phyloP scores from a whole-genome alignment of 2,113 vertebrate genomes.

The Microtus oregoni region DNA sequence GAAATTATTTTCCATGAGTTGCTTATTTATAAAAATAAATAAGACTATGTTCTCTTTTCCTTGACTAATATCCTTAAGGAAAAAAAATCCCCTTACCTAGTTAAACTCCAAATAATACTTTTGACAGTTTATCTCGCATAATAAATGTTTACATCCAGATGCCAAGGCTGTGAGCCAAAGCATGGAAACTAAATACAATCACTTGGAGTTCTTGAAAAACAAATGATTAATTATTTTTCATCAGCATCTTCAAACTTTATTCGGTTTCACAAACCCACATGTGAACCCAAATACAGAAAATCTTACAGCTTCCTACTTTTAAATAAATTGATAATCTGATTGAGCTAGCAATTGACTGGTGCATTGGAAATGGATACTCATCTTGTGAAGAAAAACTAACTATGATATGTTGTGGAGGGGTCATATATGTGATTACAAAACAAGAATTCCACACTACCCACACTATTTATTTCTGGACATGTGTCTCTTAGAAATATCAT shows the following conservation, averaged over 20 bases:
- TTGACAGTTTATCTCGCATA: slow-evolving; percentile 35
- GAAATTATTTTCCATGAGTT: slow-evolving; percentile 12
- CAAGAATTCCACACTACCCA: background rate
- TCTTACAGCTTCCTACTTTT: background rate
- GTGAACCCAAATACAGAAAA: background rate
- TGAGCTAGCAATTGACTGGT: background rate
- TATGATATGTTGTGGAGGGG: background rate
- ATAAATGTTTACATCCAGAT: slow-evolving; percentile 55
- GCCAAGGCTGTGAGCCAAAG: background rate
- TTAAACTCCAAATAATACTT: slow-evolving; percentile 36
- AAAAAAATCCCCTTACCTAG: background rate
- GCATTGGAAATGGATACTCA: background rate
- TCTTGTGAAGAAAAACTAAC: background rate
- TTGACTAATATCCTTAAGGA: background rate
- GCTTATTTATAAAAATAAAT: slow-evolving; percentile 19
- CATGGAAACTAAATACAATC: background rate
- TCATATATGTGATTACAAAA: background rate
- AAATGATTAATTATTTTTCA: slow-evolving; percentile 46
- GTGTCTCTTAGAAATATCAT: slow-evolving; percentile 5
- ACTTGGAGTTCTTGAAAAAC: background rate
- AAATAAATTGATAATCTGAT: background rate
- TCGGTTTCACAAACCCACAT: slow-evolving; percentile 16
- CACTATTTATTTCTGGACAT: background rate
- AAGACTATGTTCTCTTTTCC: background rate
- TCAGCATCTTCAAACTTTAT: slow-evolving; percentile 17